A percentile compares a stretch with the other conserved stretches of the same genome.
These are phyloP conservation scores for Cassiopea andromeda DNA, from an alignment of 30 jellyfish, hydroid and myxozoan genomes.

Conservation along the genomic window DNA sequence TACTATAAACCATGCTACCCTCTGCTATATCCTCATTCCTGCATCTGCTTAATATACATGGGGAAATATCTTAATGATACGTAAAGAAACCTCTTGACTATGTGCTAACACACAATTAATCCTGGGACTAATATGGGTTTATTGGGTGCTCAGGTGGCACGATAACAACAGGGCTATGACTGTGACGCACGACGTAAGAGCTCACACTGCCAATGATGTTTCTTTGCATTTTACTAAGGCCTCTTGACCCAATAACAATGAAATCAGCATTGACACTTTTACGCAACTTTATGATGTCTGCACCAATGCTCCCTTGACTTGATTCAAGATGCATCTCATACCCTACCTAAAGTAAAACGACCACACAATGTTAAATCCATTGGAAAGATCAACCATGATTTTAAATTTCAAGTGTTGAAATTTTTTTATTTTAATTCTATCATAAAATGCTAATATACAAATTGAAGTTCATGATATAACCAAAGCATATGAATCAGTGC, in stretches of 20 bases:
- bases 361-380: neutral
- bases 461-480: no score
- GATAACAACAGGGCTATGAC: slow-evolving; percentile 51
- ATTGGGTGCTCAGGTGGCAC: slow-evolving; percentile 69
- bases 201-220: slow-evolving; percentile 70
- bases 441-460: no score
- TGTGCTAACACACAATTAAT: neutral
- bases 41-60: no score
- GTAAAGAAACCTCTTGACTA: no score
- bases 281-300: slow-evolving; percentile 30
- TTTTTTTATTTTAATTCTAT: no score
- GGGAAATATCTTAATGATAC: no score
- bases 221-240: slow-evolving; percentile 57
- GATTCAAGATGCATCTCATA: slow-evolving; percentile 54
- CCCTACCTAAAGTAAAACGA: slow-evolving; percentile 8
- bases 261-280: slow-evolving; percentile 23
- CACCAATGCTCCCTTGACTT: slow-evolving; percentile 57
- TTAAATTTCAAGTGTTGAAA: no score
- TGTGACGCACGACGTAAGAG: slow-evolving; percentile 57
- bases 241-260: slow-evolving; percentile 73
- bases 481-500: no score
- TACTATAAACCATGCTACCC: no score
- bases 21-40: no score
- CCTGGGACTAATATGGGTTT: slow-evolving; percentile 37
- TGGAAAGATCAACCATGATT: no score